These are phyloP conservation scores for Lottia scabra DNA, from an alignment of 2,888 invertebrate species.

Conservation along the genomic window DNA sequence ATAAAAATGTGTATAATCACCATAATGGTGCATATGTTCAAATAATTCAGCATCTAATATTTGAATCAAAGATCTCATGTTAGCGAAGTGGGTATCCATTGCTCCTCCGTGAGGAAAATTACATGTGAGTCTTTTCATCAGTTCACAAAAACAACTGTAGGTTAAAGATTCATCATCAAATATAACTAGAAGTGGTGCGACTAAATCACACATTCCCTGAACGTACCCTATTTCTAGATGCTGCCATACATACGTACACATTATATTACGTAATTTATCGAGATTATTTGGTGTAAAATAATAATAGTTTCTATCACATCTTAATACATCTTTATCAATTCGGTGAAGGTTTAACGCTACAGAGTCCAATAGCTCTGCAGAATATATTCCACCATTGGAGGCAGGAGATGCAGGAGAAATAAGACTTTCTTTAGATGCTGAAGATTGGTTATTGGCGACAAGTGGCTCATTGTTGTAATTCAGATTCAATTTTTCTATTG, in stretches of 20 bases:
- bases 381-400: constrained; percentile 91
- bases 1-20: constrained; percentile 97
- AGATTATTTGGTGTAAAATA: constrained; percentile 90
- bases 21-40: constrained; percentile 93
- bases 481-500: constrained; percentile 12
- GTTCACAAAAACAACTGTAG: constrained; percentile 89
- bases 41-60: constrained; percentile 94
- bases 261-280: constrained; percentile 91
- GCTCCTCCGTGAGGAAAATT: constrained; percentile 92
- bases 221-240: constrained; percentile 94
- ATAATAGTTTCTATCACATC: constrained; percentile 94
- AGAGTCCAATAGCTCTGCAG: constrained; percentile 82
- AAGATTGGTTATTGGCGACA: constrained; percentile 39
- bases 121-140: constrained; percentile 90
- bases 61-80: constrained; percentile 81
- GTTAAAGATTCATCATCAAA: constrained; percentile 90
- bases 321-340: constrained; percentile 95
- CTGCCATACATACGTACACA: constrained; percentile 99
- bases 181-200: constrained; percentile 90
- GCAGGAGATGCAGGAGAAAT: constrained; percentile 83
- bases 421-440: constrained; percentile 70
- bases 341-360: constrained; percentile 89
- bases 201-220: constrained; percentile 98
- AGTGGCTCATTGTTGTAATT: neutral
- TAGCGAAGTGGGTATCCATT: constrained; percentile 96